Conservation (phyloP, 35 echinoderm and acorn worm species). For the Heliocidaris tuberculata region DNA sequence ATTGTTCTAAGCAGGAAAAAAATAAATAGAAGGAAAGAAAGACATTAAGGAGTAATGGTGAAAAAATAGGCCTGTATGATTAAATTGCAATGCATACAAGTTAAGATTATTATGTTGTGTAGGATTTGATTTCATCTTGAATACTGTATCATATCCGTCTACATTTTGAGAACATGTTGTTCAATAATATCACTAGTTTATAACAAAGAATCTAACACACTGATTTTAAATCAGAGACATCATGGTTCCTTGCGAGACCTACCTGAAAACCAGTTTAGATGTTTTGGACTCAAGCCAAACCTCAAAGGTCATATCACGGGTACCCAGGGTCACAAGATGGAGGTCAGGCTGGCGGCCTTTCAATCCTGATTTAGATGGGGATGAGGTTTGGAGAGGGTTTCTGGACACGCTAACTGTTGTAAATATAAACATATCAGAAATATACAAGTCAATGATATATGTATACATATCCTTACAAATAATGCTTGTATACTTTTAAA, state of each 20-base stretch:
- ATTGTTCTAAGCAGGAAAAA: too few relatives aligned
- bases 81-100: too few relatives aligned
- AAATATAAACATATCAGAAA: not conserved
- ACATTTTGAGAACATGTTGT: not conserved
- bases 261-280: conserved; percentile 62
- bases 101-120: too few relatives aligned
- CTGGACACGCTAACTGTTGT: not conserved
- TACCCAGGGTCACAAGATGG: conserved; percentile 67
- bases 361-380: not conserved
- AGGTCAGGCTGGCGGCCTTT: conserved; percentile 36
- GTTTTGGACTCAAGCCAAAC: conserved; percentile 68
- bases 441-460: not conserved
- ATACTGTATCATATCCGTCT: too few relatives aligned
- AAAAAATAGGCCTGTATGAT: too few relatives aligned
- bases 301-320: conserved; percentile 60
- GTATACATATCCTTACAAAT: too few relatives aligned
- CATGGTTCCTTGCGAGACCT: not conserved
- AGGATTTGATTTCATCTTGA: too few relatives aligned
- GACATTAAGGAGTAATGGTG: too few relatives aligned
- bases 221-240: not conserved
- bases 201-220: not conserved
- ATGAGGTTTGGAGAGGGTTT: not conserved
- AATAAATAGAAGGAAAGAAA: too few relatives aligned
- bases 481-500: too few relatives aligned
- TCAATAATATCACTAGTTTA: not conserved